Conservation (phyloP, 2,113 vertebrate genomes). For the Cyanoramphus novaezelandiae region DNA sequence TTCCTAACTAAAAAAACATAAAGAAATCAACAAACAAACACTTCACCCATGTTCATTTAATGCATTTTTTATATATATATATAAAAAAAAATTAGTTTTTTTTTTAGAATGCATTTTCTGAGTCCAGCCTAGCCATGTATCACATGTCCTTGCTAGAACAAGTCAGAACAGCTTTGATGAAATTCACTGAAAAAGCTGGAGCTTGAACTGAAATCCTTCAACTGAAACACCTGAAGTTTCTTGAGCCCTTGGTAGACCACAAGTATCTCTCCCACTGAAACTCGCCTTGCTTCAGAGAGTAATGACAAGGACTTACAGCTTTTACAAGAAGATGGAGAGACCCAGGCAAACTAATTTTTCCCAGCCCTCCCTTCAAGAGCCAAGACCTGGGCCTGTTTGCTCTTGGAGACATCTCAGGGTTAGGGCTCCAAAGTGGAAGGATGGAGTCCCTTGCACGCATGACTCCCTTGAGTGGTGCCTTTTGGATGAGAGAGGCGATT, state of each 20-base stretch:
- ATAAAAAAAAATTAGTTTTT: background rate
- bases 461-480: accelerated
- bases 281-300: background rate
- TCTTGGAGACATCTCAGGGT: background rate
- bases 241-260: background rate
- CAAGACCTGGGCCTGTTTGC: background rate
- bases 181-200: background rate
- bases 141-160: background rate
- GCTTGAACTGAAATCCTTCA: background rate
- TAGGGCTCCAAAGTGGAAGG: accelerated
- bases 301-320: background rate
- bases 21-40: background rate
- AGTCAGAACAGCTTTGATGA: background rate
- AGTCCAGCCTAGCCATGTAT: background rate
- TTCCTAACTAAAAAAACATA: background rate
- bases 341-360: accelerated
- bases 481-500: background rate
- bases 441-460: background rate
- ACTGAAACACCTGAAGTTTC: background rate
- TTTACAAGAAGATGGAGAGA: background rate
- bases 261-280: background rate
- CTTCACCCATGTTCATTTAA: background rate
- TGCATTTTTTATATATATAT: background rate
- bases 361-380: background rate
- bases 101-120: background rate